Conservation (phyloP, 1,140 invertebrate genomes). For the Meloidogyne exigua region DNA sequence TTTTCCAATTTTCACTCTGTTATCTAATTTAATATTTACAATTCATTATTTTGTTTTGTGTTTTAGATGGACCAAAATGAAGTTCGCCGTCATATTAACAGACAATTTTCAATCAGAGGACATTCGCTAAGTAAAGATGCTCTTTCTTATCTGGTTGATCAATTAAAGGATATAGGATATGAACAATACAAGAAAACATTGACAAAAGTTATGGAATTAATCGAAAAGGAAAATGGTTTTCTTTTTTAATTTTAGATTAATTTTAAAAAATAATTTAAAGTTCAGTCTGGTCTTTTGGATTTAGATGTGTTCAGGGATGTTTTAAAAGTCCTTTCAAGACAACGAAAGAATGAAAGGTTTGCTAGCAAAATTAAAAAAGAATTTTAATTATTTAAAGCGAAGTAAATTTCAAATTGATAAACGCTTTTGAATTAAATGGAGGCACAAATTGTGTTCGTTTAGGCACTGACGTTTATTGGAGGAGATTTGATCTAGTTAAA, state of each 20-base stretch:
- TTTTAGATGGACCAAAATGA: not conserved
- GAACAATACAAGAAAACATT: slow-evolving; percentile 14
- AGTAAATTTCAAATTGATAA: slow-evolving; percentile 43
- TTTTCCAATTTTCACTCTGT: too few relatives aligned
- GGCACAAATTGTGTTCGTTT: slow-evolving; percentile 14
- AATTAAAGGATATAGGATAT: slow-evolving; percentile 21
- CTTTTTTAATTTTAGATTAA: not conserved
- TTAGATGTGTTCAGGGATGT: slow-evolving; percentile 22
- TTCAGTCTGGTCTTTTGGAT: slow-evolving; percentile 21
- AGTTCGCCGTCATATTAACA: slow-evolving; percentile 17
- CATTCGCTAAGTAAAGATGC: slow-evolving; percentile 27
- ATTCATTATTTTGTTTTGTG: not conserved
- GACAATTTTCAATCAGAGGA: slow-evolving; percentile 11
- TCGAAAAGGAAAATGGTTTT: slow-evolving; percentile 28
- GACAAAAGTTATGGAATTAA: slow-evolving; percentile 23
- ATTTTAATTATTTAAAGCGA: slow-evolving; percentile 24
- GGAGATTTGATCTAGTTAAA: slow-evolving; percentile 33
- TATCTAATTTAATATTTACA: too few relatives aligned
- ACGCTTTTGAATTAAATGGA: slow-evolving; percentile 37
- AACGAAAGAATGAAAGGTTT: slow-evolving; percentile 24
- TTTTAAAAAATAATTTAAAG: slow-evolving; percentile 7
- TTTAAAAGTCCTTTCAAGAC: not conserved
- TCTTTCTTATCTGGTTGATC: slow-evolving; percentile 27
- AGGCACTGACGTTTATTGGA: slow-evolving; percentile 15
- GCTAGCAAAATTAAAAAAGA: not conserved